Evolutionary conservation across 1,140 invertebrate genomes (phyloP), one percentile per base, ranked within the genome.

Genomic region (Saccostrea cuccullata): DNA sequence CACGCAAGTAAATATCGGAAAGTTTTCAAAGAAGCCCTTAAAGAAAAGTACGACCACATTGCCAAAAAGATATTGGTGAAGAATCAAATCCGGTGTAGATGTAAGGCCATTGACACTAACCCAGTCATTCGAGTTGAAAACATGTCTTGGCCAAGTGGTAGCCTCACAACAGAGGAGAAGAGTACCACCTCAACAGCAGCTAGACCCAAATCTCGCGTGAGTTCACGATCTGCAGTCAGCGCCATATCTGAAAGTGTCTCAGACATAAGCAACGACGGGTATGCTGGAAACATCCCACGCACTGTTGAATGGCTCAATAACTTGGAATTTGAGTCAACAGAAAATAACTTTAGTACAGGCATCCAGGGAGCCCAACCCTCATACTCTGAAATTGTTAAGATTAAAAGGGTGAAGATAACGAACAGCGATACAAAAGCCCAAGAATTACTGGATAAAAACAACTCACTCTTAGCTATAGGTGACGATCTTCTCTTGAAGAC

Each of bases 71-170:
- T 77, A 30, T 17, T 13, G 15, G 15, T 15, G 30, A 36, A 30
- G 23, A 77, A 77, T 26, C 11, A 77, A 13, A 77, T 77, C 9
- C 11, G 11, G 26, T 77, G 70, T 77, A 77, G 26, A 30, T 77
- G 70, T 77, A 36, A 77, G 13, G 58, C 58, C n/a, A 64, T 5
- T 20, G 58, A 64, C 17, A n/a, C 58, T 20, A 40, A 36, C 13
- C 30, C 11, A 77, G 26, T 30, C 26, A 30, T 77, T 30, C 23
- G 9, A 36, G 6, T 30, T 77, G 70, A 77, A 30, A 77, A 15
- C 15, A 77, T 77, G 70, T 77, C 70, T 0, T 77, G 70, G 70
- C 70, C 70, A 4, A 77, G 70, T 30, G 70, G 70, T 30, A 77
- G 70, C 26, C 13, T 15, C 12, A 77, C 70, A 30, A 77, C 70